Evolutionary conservation across 2,797 vertebrate genomes (phyloP).

Genomic region (Rhinatrema bivittatum): DNA sequence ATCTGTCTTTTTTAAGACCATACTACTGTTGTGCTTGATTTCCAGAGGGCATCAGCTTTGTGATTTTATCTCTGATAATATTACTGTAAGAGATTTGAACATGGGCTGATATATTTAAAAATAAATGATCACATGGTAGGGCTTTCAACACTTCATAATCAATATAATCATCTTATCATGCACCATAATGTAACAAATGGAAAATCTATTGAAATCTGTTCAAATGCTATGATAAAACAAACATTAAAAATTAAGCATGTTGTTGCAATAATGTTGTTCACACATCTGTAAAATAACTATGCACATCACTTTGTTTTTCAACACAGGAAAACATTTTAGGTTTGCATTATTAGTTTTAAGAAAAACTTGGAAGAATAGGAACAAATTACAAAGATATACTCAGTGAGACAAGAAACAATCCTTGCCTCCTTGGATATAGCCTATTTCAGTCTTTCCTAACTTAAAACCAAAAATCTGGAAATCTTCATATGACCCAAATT

Average conservation of each 20-base stretch:
- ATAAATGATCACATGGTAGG: constrained; percentile 30
- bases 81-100: constrained; percentile 22
- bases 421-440: constrained; percentile 5
- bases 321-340: not conserved
- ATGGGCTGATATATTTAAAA: constrained; percentile 38
- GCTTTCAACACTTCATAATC: constrained; percentile 36
- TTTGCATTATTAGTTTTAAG: not conserved
- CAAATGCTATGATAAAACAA: constrained; percentile 26
- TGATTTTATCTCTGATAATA: constrained; percentile 16
- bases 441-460: not conserved
- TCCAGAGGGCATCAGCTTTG: constrained; percentile 34
- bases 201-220: constrained; percentile 36
- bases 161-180: constrained; percentile 32
- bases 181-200: constrained; percentile 27
- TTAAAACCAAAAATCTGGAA: not conserved
- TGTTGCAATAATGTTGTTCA: constrained; percentile 18
- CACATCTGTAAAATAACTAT: constrained; percentile 20
- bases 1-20: constrained; percentile 32
- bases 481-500: not conserved
- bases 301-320: constrained; percentile 4
- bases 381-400: fast-evolving
- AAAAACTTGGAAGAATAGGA: not conserved
- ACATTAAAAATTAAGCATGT: constrained; percentile 24
- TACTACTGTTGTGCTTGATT: constrained; percentile 25
- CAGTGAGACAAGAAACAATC: not conserved